phyloP scores from a whole-genome alignment of 2,113 vertebrate species.

The Taxidea taxus region DNA sequence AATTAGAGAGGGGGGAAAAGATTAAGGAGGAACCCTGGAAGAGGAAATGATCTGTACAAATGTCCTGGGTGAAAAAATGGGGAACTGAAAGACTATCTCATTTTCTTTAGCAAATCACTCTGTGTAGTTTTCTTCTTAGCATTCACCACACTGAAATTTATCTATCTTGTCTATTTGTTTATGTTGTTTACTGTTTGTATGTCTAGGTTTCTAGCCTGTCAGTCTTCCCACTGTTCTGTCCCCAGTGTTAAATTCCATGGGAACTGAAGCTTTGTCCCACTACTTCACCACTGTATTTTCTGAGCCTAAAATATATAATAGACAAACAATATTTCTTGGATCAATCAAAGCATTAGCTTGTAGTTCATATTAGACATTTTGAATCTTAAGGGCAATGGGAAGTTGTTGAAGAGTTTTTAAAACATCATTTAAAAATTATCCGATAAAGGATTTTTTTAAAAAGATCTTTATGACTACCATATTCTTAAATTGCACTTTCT shows the following conservation, averaged over 20 bases:
- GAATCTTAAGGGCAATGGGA: constrained; percentile 8
- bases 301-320: neutral
- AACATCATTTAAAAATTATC: neutral
- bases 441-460: neutral
- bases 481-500: constrained; percentile 5
- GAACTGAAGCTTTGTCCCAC: neutral
- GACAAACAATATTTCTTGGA: constrained; percentile 37
- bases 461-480: neutral
- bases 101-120: constrained; percentile 22
- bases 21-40: neutral
- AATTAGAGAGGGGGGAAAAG: neutral
- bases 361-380: constrained; percentile 27
- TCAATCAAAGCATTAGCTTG: neutral
- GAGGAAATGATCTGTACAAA: neutral
- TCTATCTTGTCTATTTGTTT: neutral
- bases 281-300: neutral
- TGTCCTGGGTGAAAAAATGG: constrained; percentile 8
- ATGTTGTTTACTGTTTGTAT: constrained; percentile 12
- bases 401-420: constrained; percentile 26
- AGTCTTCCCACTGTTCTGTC: neutral
- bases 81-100: neutral
- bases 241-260: neutral
- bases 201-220: constrained; percentile 8
- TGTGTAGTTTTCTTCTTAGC: constrained; percentile 9
- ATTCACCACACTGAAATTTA: neutral